These are phyloP conservation scores for Etheostoma nigrum DNA, from an alignment of 2,797 vertebrate species.

Conservation along the genomic window DNA sequence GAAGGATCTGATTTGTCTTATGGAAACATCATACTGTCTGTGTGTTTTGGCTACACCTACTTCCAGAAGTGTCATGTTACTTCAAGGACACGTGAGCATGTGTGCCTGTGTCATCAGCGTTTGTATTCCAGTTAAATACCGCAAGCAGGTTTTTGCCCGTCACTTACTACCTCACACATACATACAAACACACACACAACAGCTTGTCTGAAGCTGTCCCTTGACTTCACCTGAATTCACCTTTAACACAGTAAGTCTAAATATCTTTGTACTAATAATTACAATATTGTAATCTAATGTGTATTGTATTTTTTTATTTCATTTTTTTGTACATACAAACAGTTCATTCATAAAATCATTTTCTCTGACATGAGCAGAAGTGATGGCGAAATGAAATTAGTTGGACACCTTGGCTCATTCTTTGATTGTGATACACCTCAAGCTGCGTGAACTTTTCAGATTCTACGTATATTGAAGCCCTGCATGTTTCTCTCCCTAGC, in stretches of 20 bases:
- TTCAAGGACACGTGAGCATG: background rate
- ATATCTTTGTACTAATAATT: background rate
- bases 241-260: slow-evolving; percentile 45
- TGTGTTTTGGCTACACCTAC: background rate
- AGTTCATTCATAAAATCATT: background rate
- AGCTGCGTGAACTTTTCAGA: background rate
- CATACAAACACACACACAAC: background rate
- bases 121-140: slow-evolving; percentile 42
- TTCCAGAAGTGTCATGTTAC: background rate
- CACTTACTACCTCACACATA: too few relatives aligned
- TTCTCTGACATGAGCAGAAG: background rate
- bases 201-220: background rate
- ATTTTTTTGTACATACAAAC: background rate
- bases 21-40: background rate
- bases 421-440: background rate
- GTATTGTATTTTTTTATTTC: too few relatives aligned
- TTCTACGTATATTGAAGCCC: background rate
- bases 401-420: background rate
- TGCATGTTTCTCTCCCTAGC: background rate
- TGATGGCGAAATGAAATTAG: background rate
- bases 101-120: slow-evolving; percentile 20
- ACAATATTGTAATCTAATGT: background rate
- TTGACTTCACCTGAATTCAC: background rate
- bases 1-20: background rate
- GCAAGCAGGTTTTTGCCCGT: slow-evolving; percentile 43